phyloP scores from a whole-genome alignment of 92 coral and sea anemone genomes.

The Chrysogorgia sp. region DNA sequence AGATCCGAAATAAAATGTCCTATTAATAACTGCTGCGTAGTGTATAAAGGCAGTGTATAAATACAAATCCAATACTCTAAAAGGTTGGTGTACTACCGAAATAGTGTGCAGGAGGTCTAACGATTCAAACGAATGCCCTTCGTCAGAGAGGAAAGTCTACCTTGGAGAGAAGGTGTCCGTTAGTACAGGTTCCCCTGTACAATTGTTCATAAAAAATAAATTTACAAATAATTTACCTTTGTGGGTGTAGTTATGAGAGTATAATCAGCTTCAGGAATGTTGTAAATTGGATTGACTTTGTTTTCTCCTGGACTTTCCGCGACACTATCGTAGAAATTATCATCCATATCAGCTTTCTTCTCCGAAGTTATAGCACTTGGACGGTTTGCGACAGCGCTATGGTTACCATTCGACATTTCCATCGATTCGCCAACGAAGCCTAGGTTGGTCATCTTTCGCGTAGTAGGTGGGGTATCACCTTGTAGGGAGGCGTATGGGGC shows the following conservation, averaged over 20 bases:
- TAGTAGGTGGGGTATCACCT: neutral
- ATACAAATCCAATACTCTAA: too few relatives aligned
- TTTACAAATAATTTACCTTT: neutral
- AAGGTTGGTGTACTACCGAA: too few relatives aligned
- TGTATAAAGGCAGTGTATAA: too few relatives aligned
- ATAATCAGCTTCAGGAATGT: conserved; percentile 35
- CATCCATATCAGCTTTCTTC: neutral
- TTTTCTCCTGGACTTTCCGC: neutral
- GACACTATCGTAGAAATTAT: conserved; percentile 13
- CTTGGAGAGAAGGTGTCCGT: neutral
- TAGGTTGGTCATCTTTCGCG: neutral
- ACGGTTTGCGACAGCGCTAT: neutral
- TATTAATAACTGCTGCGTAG: too few relatives aligned
- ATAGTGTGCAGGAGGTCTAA: too few relatives aligned
- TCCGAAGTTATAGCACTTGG: neutral
- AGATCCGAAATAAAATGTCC: too few relatives aligned
- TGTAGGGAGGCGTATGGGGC: too few relatives aligned
- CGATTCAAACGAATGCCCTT: too few relatives aligned
- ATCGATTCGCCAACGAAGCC: neutral
- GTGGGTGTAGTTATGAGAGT: conserved; percentile 1
- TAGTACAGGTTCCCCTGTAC: too few relatives aligned
- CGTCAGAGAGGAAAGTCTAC: too few relatives aligned
- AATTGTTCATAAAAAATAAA: neutral
- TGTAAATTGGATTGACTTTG: conserved; percentile 2
- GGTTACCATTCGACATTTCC: neutral